A percentile compares a stretch with the other conserved stretches of the same genome.
These are phyloP conservation scores for Cyprinodon brontotheroides DNA, from an alignment of 2,113 vertebrate genomes.

Conservation along the genomic window DNA sequence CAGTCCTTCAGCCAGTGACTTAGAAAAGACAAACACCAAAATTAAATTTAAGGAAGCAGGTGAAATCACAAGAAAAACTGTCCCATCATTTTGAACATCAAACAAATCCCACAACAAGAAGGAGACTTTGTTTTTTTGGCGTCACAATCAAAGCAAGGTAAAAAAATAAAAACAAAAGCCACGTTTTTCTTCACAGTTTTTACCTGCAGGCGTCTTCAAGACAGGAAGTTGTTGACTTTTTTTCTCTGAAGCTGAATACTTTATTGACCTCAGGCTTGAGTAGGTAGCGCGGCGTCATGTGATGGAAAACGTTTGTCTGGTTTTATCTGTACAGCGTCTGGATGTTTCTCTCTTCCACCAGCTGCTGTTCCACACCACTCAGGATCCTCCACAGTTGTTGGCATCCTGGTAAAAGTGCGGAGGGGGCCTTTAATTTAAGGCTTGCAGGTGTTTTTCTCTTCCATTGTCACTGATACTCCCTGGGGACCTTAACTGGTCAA, in stretches of 20 bases:
- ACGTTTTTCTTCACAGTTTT: constrained; percentile 34
- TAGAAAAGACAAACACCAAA: constrained; percentile 38
- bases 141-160: constrained; percentile 23
- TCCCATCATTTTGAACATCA: constrained; percentile 35
- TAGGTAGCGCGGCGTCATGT: neutral
- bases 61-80: constrained; percentile 50
- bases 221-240: neutral
- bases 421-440: neutral
- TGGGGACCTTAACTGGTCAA: too few species aligned
- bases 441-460: neutral
- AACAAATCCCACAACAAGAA: constrained; percentile 45
- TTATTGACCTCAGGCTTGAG: too few species aligned
- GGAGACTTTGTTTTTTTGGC: constrained; percentile 27
- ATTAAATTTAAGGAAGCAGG: constrained; percentile 39
- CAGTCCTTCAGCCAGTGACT: constrained; percentile 13
- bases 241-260: neutral
- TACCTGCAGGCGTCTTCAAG: constrained; percentile 1
- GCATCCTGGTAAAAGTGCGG: neutral
- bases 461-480: too few species aligned
- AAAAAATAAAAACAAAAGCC: neutral
- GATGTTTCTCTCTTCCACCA: neutral
- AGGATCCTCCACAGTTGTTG: neutral
- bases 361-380: neutral
- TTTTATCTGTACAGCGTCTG: neutral
- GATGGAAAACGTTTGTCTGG: neutral